phyloP scores from a whole-genome alignment of 2,797 vertebrate genomes.

The Sternotherus odoratus region DNA sequence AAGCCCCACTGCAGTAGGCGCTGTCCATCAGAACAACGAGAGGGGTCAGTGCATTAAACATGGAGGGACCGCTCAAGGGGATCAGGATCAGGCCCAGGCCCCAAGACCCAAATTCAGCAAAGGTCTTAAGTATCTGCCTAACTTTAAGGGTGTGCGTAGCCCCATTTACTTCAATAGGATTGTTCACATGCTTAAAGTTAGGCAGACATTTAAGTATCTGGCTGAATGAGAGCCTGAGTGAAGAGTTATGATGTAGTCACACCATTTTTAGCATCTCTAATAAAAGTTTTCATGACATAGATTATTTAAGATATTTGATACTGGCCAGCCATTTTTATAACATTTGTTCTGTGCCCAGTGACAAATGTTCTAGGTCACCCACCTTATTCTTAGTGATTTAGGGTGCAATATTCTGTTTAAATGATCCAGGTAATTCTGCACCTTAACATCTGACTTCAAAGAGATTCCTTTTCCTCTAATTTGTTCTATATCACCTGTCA shows the following conservation, averaged over 20 bases:
- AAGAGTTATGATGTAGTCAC: not conserved
- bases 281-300: not conserved
- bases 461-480: conserved; percentile 5
- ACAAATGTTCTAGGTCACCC: not conserved
- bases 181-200: fast-evolving
- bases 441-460: conserved; percentile 5
- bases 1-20: not conserved
- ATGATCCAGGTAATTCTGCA: not conserved
- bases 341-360: not conserved
- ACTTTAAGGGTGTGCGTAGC: not conserved
- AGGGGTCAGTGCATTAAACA: not conserved
- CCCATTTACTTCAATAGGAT: not conserved
- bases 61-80: not conserved
- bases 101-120: not conserved
- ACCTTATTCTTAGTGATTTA: conserved; percentile 3
- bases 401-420: conserved; percentile 21
- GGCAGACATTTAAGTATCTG: not conserved
- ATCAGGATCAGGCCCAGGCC: not conserved
- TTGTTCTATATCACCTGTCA: not conserved
- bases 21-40: not conserved
- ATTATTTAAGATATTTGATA: not conserved
- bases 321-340: not conserved
- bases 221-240: not conserved
- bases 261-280: not conserved
- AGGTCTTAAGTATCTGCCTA: not conserved